Percentiles rank a stretch among this genome's conserved stretches.
Conservation (phyloP, 2,113 vertebrate species). For the Notothenia rossii region DNA sequence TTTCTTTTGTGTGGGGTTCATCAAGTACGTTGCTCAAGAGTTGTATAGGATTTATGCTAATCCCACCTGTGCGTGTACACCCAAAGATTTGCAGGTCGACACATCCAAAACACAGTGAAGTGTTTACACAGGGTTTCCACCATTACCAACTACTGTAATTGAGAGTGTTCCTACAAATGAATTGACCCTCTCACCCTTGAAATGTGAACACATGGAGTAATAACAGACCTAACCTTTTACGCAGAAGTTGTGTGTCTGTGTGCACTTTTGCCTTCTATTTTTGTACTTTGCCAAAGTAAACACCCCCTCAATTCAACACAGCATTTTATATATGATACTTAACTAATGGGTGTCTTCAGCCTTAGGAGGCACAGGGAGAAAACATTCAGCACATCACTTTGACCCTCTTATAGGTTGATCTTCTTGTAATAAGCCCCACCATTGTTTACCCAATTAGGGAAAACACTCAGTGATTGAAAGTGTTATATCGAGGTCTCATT, state of each 20-base stretch:
- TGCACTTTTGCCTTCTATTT: not conserved
- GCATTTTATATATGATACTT: not conserved
- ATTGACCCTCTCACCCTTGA: not conserved
- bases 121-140: not conserved
- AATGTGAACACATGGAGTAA: not conserved
- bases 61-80: not conserved
- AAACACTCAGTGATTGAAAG: slow-evolving; percentile 51
- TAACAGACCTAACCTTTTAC: not conserved
- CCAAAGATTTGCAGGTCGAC: not conserved
- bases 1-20: not conserved
- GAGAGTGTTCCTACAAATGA: not conserved
- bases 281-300: not conserved
- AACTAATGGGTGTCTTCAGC: not conserved
- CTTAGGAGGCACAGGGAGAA: not conserved
- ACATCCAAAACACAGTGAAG: not conserved
- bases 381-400: not conserved
- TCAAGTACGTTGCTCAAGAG: not conserved
- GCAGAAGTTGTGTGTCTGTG: not conserved
- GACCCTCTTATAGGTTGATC: slow-evolving; percentile 43
- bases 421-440: slow-evolving; percentile 36
- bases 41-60: slow-evolving; percentile 5
- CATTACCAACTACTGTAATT: not conserved
- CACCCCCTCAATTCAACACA: not conserved
- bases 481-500: slow-evolving; percentile 50
- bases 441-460: slow-evolving; percentile 59